These are phyloP conservation scores for Ormia ochracea DNA, from an alignment of 2,888 invertebrate species.

Conservation along the genomic window DNA sequence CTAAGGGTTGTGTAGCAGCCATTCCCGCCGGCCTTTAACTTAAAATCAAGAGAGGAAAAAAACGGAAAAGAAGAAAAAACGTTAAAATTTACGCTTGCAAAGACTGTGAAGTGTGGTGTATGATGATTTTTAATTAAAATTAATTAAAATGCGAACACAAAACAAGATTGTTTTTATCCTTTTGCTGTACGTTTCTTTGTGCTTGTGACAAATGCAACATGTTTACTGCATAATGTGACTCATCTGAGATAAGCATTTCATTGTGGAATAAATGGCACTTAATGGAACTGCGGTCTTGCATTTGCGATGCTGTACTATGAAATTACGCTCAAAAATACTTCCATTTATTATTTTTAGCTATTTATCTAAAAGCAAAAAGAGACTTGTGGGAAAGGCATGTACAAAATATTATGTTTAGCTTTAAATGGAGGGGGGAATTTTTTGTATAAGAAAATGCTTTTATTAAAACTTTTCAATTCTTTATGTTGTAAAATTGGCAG, in stretches of 20 bases:
- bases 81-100: slow-evolving; percentile 44
- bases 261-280: neutral
- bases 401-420: too few species aligned
- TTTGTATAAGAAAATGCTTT: too few species aligned
- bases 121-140: slow-evolving; percentile 59
- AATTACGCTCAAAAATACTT: too few species aligned
- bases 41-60: slow-evolving; percentile 13
- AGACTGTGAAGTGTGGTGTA: slow-evolving; percentile 45
- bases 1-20: slow-evolving; percentile 36
- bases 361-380: too few species aligned
- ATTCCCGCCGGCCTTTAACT: slow-evolving; percentile 39
- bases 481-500: too few species aligned
- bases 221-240: neutral
- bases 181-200: slow-evolving; percentile 26
- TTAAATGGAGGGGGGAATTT: too few species aligned
- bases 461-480: too few species aligned
- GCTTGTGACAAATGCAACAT: slow-evolving; percentile 42
- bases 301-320: too few species aligned
- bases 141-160: slow-evolving; percentile 51
- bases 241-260: neutral
- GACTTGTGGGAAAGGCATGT: too few species aligned
- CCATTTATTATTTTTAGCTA: too few species aligned
- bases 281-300: too few species aligned
- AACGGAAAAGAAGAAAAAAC: neutral
- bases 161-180: slow-evolving; percentile 25